These are phyloP conservation scores for Carposina sasakii DNA, from an alignment of 1,140 invertebrate genomes.

Conservation along the genomic window DNA sequence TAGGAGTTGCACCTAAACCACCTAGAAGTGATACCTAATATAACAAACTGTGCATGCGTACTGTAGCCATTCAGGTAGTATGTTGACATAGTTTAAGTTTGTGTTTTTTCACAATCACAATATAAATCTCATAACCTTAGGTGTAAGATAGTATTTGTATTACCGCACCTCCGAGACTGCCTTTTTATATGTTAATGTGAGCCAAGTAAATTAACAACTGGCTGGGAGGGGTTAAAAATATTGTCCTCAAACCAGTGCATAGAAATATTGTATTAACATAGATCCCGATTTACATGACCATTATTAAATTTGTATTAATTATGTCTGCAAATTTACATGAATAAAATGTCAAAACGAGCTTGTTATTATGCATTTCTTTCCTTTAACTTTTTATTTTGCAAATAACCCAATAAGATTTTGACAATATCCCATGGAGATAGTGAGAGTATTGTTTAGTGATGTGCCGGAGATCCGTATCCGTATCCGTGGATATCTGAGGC, in stretches of 20 bases:
- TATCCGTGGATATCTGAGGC: no score
- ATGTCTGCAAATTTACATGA: conserved; percentile 74
- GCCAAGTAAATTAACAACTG: conserved; percentile 60
- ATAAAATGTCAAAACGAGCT: conserved; percentile 71
- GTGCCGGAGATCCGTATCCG: no score
- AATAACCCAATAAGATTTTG: no score
- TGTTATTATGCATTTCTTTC: conserved; percentile 57
- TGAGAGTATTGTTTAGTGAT: no score
- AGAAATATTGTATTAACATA: conserved; percentile 65
- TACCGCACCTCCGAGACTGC: conserved; percentile 71
- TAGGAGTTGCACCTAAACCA: conserved; percentile 64
- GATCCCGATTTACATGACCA: conserved; percentile 68
- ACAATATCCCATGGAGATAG: no score
- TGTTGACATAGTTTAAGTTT: conserved; percentile 69
- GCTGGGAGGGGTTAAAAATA: conserved; percentile 51
- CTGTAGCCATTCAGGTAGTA: conserved; percentile 58
- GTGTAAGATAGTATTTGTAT: conserved; percentile 70
- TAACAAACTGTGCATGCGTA: conserved; percentile 54
- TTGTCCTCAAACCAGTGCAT: conserved; percentile 58
- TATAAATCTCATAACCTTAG: conserved; percentile 69
- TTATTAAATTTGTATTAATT: conserved; percentile 74
- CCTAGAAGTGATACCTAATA: conserved; percentile 54
- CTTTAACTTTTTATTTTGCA: conserved; percentile 21
- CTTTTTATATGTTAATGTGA: conserved; percentile 69
- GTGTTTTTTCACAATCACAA: conserved; percentile 69